Evolutionary conservation across 2,797 vertebrate species (phyloP).

Genomic region (Pachyuromys duprasi): DNA sequence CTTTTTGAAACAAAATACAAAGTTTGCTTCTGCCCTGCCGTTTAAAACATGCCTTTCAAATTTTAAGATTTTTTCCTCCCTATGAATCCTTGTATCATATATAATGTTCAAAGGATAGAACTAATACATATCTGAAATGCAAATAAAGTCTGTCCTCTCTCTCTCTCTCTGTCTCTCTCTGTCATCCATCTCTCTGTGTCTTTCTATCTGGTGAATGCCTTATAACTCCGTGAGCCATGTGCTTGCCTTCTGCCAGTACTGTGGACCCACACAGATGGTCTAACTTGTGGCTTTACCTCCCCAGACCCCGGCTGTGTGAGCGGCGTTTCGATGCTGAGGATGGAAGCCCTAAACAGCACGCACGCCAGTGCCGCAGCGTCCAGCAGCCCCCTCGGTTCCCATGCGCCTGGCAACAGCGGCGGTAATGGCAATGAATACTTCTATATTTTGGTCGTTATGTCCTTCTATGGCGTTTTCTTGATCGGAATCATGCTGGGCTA

Average conservation of each 20-base stretch:
- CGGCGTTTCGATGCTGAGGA: conserved; percentile 83
- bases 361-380: conserved; percentile 72
- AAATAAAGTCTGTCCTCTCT: neutral
- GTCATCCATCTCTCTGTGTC: neutral
- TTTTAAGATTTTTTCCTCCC: neutral
- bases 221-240: rapidly evolving
- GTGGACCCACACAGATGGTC: neutral
- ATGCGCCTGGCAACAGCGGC: conserved; percentile 41
- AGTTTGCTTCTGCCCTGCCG: neutral
- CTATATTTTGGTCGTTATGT: conserved; percentile 95
- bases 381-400: conserved; percentile 61
- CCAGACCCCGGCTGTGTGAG: conserved; percentile 72
- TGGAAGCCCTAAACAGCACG: conserved; percentile 92
- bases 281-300: conserved; percentile 68
- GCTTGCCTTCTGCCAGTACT: neutral
- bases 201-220: neutral
- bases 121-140: neutral
- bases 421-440: conserved; percentile 91
- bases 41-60: neutral
- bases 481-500: conserved; percentile 95
- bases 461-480: conserved; percentile 96
- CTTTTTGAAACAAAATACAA: conserved; percentile 11
- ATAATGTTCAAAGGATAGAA: neutral
- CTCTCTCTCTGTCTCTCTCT: neutral
- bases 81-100: neutral